Conservation (phyloP, 1,140 invertebrate species). For the Lethocerus indicus region DNA sequence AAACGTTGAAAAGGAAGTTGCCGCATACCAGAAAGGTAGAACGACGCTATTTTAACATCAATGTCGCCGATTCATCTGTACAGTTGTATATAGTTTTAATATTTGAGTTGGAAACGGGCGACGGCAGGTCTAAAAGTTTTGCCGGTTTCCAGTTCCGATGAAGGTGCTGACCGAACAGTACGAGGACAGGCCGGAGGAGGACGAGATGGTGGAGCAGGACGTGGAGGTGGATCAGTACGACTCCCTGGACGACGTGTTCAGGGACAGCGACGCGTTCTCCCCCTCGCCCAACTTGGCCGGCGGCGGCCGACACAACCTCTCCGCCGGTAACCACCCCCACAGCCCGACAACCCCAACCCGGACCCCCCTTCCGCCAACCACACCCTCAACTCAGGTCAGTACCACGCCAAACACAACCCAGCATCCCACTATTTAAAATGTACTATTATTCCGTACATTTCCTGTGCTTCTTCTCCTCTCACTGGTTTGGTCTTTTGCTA, state of each 20-base stretch:
- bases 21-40: background rate
- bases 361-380: background rate
- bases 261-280: conserved; percentile 27
- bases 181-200: conserved; percentile 47
- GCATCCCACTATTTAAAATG: too few species aligned
- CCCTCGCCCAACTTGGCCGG: conserved; percentile 25
- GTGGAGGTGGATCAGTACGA: conserved; percentile 30
- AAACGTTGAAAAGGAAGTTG: background rate
- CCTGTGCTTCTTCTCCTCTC: too few species aligned
- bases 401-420: too few species aligned
- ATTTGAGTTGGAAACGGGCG: background rate
- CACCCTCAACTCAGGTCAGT: background rate
- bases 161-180: conserved; percentile 64
- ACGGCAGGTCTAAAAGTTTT: background rate
- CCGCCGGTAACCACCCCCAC: background rate
- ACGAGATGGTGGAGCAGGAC: conserved; percentile 36
- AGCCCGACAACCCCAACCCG: background rate
- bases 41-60: background rate
- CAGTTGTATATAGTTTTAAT: background rate
- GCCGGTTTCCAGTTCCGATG: conserved; percentile 45
- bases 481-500: too few species aligned
- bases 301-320: background rate
- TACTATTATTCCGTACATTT: too few species aligned
- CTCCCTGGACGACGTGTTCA: conserved; percentile 18
- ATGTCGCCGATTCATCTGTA: background rate